Percentiles rank a stretch among this genome's conserved stretches.
Conservation (phyloP, 2,113 vertebrate genomes). For the Varanus salvator region DNA sequence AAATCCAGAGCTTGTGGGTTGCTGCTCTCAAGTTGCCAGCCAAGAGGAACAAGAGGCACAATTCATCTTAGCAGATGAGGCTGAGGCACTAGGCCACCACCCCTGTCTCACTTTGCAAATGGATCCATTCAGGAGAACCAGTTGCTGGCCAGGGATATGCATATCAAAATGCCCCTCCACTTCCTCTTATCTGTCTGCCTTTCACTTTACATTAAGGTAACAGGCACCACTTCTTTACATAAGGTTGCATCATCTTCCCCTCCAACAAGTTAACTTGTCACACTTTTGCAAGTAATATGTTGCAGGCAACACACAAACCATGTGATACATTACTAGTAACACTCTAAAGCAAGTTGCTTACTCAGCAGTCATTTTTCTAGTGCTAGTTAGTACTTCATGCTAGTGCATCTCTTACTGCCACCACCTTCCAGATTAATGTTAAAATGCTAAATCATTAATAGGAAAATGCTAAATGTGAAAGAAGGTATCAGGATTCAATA, state of each 20-base stretch:
- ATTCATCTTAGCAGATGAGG: not conserved
- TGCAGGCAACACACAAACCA: not conserved
- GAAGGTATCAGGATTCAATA: not conserved
- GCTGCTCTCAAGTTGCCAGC: not conserved
- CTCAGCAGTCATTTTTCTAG: not conserved
- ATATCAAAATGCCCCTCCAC: not conserved
- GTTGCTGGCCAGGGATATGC: not conserved
- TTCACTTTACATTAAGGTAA: too few species aligned
- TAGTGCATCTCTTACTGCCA: not conserved
- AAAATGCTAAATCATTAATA: not conserved
- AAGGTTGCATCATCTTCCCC: too few species aligned
- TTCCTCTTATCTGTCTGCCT: not conserved
- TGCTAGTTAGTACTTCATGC: not conserved
- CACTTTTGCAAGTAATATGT: not conserved
- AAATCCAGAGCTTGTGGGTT: not conserved
- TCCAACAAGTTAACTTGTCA: not conserved
- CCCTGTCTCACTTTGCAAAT: not conserved
- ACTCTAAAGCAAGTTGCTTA: not conserved
- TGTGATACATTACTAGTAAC: not conserved
- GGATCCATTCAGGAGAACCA: not conserved
- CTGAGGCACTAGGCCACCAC: not conserved
- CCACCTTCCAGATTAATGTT: not conserved
- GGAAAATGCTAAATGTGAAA: not conserved
- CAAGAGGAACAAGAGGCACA: not conserved
- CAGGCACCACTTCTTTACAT: too few species aligned